Base-by-base conservation (phyloP, 2,113 vertebrate genomes). In the Podilymbus podiceps region DNA sequence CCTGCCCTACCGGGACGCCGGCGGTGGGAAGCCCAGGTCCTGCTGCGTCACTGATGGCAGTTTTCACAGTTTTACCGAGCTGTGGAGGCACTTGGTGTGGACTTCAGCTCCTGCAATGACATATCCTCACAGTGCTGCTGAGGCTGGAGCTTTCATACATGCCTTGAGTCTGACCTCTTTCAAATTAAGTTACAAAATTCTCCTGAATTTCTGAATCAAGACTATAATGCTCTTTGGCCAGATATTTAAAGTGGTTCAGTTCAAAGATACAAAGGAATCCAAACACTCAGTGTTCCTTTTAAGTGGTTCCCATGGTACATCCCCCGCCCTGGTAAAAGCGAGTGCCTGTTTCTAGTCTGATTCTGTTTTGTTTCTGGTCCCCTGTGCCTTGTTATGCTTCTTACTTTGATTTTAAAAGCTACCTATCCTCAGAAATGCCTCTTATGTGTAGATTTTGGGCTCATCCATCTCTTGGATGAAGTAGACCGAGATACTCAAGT, bases 91-190 rank as follows among this genome's bases (percentile, higher is more conserved):
- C 22, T 19, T 4, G 50, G 12, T 5, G 42, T 19, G 56, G 46
- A 38, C 25, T 31, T 15, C 63, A 42, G 68, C 52, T 15, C 46
- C 58, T 16, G 50, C 8, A 9, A 8, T 16, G 47, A 6, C 53
- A 0, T 7, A 3, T 12, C 14, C 8, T 42, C 14, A 12, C 42
- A 12, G 11, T 7, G 27, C 0, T 30, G 5, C 0, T 44, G 81
- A 68, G 47, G 20, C 16, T 31, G 30, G 42, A 59, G 5, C 2
- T 60, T 52, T 8, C 52, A 17, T 5, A 6, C 13, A 11, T 5
- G 7, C 16, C 35, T 55, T 4, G 0, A 11, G 6, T 27, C 59
- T 25, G 40, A 52, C 59, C 50, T n/a, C 55, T 52, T n/a, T 23
- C 30, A 75, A 56, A 40, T 20, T 28, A 10, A 79, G 42, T 46